phyloP scores from a whole-genome alignment of 1,140 invertebrate genomes.

The Hylyphantes graminicola region DNA sequence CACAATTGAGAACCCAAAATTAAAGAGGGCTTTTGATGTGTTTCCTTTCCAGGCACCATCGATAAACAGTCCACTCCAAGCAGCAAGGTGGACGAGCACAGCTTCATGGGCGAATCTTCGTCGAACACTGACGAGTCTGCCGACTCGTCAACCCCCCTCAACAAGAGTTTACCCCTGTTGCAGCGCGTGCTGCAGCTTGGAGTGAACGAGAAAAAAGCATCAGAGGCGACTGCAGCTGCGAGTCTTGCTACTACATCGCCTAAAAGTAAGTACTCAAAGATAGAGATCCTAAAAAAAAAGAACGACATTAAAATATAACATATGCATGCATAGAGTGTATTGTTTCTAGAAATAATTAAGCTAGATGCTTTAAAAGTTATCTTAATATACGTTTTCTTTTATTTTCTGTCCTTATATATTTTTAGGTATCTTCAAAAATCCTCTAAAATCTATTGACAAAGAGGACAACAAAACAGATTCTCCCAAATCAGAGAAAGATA shows the following conservation, averaged over 20 bases:
- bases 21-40: not conserved
- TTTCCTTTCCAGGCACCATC: not conserved
- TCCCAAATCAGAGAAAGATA: not conserved
- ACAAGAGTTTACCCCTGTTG: slow-evolving; percentile 80
- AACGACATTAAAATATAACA: too few species aligned
- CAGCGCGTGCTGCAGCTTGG: slow-evolving; percentile 83
- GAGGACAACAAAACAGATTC: not conserved
- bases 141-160: slow-evolving; percentile 73
- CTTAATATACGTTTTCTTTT: too few species aligned
- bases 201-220: slow-evolving; percentile 72
- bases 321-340: too few species aligned
- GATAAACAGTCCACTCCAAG: not conserved
- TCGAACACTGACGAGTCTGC: slow-evolving; percentile 64
- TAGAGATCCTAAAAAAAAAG: too few species aligned
- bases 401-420: not conserved
- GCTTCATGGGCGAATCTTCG: slow-evolving; percentile 15
- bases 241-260: not conserved
- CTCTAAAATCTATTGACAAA: not conserved
- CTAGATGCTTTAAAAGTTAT: too few species aligned
- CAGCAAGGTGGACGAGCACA: not conserved
- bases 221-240: not conserved
- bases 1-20: too few species aligned
- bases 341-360: too few species aligned
- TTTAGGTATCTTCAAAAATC: not conserved
- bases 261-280: not conserved